A percentile compares a stretch with the other conserved stretches of the same genome.
Evolutionary conservation across 2,797 vertebrate species (phyloP).

Genomic region (Anguilla obscura): DNA sequence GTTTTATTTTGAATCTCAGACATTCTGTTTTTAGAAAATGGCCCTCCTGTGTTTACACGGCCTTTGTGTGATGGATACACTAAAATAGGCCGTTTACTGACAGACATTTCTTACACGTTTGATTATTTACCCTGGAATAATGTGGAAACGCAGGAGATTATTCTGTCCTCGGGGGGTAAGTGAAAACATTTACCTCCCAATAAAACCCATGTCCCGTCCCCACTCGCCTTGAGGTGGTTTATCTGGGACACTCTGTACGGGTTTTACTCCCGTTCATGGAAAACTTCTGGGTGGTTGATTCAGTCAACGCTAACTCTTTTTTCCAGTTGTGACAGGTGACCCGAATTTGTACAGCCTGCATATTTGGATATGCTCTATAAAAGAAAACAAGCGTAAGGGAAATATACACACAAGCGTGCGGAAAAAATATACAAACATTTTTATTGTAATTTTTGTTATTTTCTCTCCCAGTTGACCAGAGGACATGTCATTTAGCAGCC

Average conservation of each 20-base stretch:
- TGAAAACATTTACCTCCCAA: conserved; percentile 27
- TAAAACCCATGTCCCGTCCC: background rate
- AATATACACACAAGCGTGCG: background rate
- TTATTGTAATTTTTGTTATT: background rate
- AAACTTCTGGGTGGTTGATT: background rate
- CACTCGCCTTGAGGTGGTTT: background rate
- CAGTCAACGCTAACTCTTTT: background rate
- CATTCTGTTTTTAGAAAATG: conserved; percentile 31
- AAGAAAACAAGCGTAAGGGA: background rate
- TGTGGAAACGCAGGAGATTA: conserved; percentile 23
- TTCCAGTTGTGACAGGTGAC: background rate
- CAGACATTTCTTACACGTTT: conserved; percentile 46
- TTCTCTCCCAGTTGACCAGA: background rate
- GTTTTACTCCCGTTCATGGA: background rate
- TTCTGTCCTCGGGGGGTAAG: conserved; percentile 33
- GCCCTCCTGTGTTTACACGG: background rate
- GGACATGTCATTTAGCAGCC: background rate
- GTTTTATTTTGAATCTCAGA: conserved; percentile 40
- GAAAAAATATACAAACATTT: background rate
- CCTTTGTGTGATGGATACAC: background rate
- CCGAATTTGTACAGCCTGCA: background rate
- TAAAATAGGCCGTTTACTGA: conserved; percentile 46
- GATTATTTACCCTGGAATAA: conserved; percentile 33
- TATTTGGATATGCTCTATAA: background rate
- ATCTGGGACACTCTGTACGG: background rate